These are phyloP conservation scores for Microcaecilia unicolor DNA, from an alignment of 2,797 vertebrate genomes.

Conservation along the genomic window DNA sequence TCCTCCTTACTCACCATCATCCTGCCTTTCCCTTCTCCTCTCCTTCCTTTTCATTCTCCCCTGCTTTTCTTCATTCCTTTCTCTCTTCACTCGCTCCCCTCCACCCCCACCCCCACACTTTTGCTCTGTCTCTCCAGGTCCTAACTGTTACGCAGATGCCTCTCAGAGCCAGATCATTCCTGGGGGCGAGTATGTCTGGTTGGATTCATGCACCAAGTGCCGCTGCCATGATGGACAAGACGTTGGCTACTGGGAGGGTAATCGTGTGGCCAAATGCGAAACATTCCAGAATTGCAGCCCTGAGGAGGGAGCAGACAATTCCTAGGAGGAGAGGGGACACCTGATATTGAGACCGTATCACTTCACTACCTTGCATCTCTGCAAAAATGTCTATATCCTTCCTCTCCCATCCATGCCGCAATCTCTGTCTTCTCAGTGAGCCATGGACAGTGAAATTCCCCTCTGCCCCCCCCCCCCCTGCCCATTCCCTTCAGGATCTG, in stretches of 20 bases:
- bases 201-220: constrained; percentile 69
- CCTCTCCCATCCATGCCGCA: background rate
- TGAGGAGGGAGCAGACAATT: background rate
- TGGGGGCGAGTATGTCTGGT: constrained; percentile 60
- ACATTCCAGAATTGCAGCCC: constrained; percentile 54
- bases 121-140: constrained; percentile 41
- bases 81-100: too few relatives aligned
- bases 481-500: too few relatives aligned
- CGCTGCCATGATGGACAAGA: constrained; percentile 70
- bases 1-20: background rate
- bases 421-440: background rate
- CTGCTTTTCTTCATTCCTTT: too few relatives aligned
- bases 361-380: too few relatives aligned
- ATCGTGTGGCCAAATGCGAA: constrained; percentile 67
- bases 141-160: constrained; percentile 67
- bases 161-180: constrained; percentile 57
- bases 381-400: too few relatives aligned
- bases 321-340: too few relatives aligned
- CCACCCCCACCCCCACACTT: too few relatives aligned
- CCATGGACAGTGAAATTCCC: too few relatives aligned
- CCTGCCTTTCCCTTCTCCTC: too few relatives aligned
- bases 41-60: background rate
- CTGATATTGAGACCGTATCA: too few relatives aligned
- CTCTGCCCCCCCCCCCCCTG: background rate
- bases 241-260: constrained; percentile 74